A percentile compares a stretch with the other conserved stretches of the same genome.
Evolutionary conservation across 2,888 invertebrate genomes (phyloP).

Genomic region (Drosophila meridiana): DNA sequence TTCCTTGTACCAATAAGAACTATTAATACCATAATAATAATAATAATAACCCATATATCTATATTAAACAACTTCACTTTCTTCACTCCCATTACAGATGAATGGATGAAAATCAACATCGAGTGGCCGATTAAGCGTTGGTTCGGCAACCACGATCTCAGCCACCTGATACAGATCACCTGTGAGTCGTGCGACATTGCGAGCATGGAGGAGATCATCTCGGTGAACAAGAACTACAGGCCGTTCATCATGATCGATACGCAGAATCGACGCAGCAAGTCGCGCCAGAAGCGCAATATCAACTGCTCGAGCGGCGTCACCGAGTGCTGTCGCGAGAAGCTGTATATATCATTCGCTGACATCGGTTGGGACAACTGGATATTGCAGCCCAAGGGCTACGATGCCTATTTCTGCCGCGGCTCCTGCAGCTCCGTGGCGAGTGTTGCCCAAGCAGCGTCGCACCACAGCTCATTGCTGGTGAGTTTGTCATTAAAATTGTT

Average conservation of each 20-base stretch:
- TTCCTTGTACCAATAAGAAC: too few relatives aligned
- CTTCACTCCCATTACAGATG: slow-evolving; percentile 86
- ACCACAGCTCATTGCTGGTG: slow-evolving; percentile 91
- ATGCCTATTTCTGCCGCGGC: slow-evolving; percentile 95
- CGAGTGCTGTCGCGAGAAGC: slow-evolving; percentile 93
- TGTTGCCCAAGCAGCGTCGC: slow-evolving; percentile 87
- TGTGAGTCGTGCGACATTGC: slow-evolving; percentile 91
- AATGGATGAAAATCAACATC: slow-evolving; percentile 93
- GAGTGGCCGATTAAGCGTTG: slow-evolving; percentile 91
- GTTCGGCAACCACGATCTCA: slow-evolving; percentile 89
- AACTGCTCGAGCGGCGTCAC: slow-evolving; percentile 90
- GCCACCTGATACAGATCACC: slow-evolving; percentile 90
- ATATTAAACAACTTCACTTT: neutral
- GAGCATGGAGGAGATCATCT: slow-evolving; percentile 88
- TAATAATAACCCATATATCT: too few relatives aligned
- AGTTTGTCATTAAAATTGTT: slow-evolving; percentile 69
- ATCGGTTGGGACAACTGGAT: slow-evolving; percentile 97
- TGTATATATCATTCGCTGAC: slow-evolving; percentile 93
- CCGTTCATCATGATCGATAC: slow-evolving; percentile 93
- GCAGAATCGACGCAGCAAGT: slow-evolving; percentile 88
- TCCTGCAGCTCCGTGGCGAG: slow-evolving; percentile 91
- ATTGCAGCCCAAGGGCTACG: slow-evolving; percentile 92
- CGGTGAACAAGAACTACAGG: slow-evolving; percentile 89
- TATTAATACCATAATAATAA: too few relatives aligned
- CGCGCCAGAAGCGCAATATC: slow-evolving; percentile 87